Conservation (phyloP, 2,888 invertebrate species). For the Brachypalpus laphriformis region DNA sequence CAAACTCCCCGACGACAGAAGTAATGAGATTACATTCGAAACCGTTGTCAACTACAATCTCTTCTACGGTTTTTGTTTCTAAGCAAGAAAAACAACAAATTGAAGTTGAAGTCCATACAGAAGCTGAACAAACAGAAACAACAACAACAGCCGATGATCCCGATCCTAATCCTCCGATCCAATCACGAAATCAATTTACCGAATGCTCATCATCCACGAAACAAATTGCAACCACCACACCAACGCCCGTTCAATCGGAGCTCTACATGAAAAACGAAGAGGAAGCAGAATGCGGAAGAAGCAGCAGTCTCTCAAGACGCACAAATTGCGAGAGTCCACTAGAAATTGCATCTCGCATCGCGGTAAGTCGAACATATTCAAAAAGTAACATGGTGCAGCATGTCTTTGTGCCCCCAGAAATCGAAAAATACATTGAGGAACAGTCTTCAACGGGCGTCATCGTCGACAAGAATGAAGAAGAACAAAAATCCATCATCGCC, state of each 20-base stretch:
- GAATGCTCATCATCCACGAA: neutral
- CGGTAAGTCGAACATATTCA: slow-evolving; percentile 75
- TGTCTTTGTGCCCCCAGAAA: slow-evolving; percentile 77
- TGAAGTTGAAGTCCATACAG: too few species aligned
- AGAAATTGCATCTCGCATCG: slow-evolving; percentile 19
- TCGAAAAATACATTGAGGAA: slow-evolving; percentile 75
- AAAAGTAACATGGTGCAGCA: slow-evolving; percentile 73
- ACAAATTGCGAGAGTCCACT: slow-evolving; percentile 54
- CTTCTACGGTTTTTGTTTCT: neutral
- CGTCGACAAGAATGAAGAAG: neutral
- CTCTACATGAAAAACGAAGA: neutral
- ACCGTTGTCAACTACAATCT: neutral
- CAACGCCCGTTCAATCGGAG: neutral
- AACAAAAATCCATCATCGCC: too few species aligned
- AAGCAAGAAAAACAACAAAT: neutral
- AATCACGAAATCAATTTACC: neutral
- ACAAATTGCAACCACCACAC: neutral
- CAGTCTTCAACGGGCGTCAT: slow-evolving; percentile 24
- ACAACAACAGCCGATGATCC: neutral
- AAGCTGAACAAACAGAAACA: too few species aligned
- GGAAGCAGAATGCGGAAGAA: neutral
- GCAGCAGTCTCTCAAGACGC: neutral
- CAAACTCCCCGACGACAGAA: slow-evolving; percentile 21
- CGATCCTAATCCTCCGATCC: neutral
- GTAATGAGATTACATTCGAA: slow-evolving; percentile 28